Conservation (phyloP, 2,113 vertebrate genomes). For the Myanophis thanlyinensis region DNA sequence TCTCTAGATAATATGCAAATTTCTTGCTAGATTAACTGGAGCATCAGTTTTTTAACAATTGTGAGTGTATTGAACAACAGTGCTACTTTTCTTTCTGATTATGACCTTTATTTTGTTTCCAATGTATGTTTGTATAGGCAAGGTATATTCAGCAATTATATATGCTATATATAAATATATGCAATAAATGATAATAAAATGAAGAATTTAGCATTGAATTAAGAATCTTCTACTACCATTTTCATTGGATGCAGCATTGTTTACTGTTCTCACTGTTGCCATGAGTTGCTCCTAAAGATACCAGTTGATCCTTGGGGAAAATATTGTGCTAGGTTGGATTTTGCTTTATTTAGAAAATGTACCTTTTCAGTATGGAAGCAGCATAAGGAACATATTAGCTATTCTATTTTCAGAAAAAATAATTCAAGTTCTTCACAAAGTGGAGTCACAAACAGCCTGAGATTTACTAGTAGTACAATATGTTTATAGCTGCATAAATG, state of each 20-base stretch:
- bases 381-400: not conserved
- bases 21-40: not conserved
- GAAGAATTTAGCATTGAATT: not conserved
- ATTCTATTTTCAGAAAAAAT: not conserved
- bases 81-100: not conserved
- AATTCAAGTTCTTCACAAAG: not conserved
- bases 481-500: not conserved
- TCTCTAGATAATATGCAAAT: not conserved
- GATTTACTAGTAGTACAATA: not conserved
- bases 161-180: no score
- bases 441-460: not conserved
- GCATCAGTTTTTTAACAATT: not conserved
- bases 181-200: not conserved
- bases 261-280: constrained; percentile 8
- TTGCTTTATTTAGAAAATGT: constrained; percentile 32
- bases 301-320: constrained; percentile 7
- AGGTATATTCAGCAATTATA: not conserved
- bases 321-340: not conserved
- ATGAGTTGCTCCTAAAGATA: constrained; percentile 13
- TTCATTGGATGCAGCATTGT: constrained; percentile 17
- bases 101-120: not conserved
- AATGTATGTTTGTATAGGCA: not conserved
- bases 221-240: not conserved
- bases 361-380: not conserved
- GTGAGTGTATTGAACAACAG: not conserved